These are phyloP conservation scores for Vireo altiloquus DNA, from an alignment of 2,113 vertebrate genomes.

Conservation along the genomic window DNA sequence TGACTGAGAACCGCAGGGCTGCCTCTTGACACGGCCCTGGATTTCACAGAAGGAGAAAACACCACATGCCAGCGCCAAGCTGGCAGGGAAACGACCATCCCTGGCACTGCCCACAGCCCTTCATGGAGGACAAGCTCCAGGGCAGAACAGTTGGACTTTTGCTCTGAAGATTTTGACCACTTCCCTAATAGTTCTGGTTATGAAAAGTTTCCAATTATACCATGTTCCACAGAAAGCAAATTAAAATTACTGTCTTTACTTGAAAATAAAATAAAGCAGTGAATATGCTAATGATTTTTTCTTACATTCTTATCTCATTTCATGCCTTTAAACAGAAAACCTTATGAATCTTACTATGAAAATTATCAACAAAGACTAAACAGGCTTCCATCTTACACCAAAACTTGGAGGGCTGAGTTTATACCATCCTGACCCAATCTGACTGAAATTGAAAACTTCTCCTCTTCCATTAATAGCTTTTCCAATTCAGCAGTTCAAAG, in stretches of 20 bases:
- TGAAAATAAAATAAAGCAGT: neutral
- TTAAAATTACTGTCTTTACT: slow-evolving; percentile 47
- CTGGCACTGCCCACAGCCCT: neutral
- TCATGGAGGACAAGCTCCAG: neutral
- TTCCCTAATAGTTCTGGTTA: slow-evolving; percentile 12
- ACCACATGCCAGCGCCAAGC: neutral
- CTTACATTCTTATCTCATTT: slow-evolving; percentile 58
- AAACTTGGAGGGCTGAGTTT: slow-evolving; percentile 27
- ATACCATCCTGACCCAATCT: slow-evolving; percentile 42
- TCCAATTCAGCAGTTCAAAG: slow-evolving; percentile 50
- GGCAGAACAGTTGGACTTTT: neutral
- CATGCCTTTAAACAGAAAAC: slow-evolving; percentile 50
- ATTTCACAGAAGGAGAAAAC: neutral
- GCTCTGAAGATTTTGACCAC: slow-evolving; percentile 28
- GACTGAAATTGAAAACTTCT: slow-evolving; percentile 44
- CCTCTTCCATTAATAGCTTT: slow-evolving; percentile 40
- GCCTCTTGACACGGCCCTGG: neutral
- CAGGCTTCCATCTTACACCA: slow-evolving; percentile 18
- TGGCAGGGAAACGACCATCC: neutral
- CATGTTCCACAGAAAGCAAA: slow-evolving; percentile 19
- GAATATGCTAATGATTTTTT: slow-evolving; percentile 21
- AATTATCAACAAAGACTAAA: slow-evolving; percentile 44
- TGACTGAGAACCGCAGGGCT: neutral
- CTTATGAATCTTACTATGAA: slow-evolving; percentile 34
- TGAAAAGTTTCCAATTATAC: slow-evolving; percentile 21